phyloP scores from a whole-genome alignment of 2,797 vertebrate genomes.

The Scleropages formosus region DNA sequence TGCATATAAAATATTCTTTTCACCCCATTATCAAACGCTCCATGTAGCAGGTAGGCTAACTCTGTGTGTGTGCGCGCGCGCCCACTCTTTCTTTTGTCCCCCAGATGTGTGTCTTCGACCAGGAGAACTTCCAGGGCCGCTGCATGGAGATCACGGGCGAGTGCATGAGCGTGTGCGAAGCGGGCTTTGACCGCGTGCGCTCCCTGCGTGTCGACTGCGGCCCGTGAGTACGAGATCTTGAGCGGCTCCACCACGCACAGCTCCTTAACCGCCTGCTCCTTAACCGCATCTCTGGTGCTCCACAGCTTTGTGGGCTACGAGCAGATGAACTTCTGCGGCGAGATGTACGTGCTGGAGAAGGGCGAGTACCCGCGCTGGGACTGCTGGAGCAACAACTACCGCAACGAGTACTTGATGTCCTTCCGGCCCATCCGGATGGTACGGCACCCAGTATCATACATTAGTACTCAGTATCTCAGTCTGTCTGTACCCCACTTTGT shows the following conservation, averaged over 20 bases:
- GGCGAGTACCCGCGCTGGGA: slow-evolving; percentile 66
- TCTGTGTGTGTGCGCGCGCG: too few relatives aligned
- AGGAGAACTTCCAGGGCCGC: slow-evolving; percentile 77
- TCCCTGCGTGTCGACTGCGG: slow-evolving; percentile 69
- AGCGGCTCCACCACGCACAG: slow-evolving; percentile 18
- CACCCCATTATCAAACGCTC: too few relatives aligned
- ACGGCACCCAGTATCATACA: slow-evolving; percentile 34
- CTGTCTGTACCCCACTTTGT: not conserved
- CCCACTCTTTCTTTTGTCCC: not conserved
- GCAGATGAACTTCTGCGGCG: slow-evolving; percentile 64
- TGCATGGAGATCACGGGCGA: slow-evolving; percentile 66
- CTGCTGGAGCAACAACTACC: slow-evolving; percentile 65
- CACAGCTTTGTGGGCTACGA: slow-evolving; percentile 61
- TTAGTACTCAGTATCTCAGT: not conserved
- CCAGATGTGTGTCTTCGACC: slow-evolving; percentile 69
- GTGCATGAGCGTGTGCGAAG: slow-evolving; percentile 69
- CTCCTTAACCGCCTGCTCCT: not conserved
- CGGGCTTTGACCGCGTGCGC: slow-evolving; percentile 71
- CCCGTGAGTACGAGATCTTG: slow-evolving; percentile 59
- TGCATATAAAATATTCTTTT: too few relatives aligned
- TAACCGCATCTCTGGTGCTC: not conserved
- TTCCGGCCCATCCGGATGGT: slow-evolving; percentile 63
- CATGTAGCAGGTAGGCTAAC: too few relatives aligned
- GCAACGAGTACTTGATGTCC: slow-evolving; percentile 61
- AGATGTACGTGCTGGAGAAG: slow-evolving; percentile 68